Conservation (phyloP, 2,797 vertebrate genomes). For the Numenius phaeopus region DNA sequence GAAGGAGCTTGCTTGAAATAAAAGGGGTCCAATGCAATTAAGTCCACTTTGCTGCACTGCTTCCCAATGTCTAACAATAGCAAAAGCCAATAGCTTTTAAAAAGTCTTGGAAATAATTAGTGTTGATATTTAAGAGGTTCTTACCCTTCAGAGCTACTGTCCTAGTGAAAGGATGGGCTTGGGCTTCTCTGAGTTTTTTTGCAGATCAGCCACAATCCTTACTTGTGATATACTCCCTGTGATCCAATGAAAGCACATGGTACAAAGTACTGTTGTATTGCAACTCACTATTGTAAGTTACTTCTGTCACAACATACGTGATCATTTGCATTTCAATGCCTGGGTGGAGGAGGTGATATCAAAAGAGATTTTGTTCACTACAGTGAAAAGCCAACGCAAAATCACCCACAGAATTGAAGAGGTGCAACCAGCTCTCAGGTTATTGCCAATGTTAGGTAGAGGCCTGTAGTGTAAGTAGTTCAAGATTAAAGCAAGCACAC, state of each 20-base stretch:
- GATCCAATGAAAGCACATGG: neutral
- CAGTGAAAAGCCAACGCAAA: neutral
- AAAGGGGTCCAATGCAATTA: neutral
- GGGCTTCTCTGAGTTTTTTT: neutral
- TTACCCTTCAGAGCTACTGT: neutral
- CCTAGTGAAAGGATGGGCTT: neutral
- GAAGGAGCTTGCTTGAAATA: neutral
- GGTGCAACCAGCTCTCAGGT: neutral
- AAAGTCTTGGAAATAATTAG: neutral
- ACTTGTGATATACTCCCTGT: neutral
- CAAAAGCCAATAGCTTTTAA: neutral
- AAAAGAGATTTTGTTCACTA: neutral
- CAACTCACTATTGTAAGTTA: neutral
- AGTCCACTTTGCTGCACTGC: neutral
- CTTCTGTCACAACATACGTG: neutral
- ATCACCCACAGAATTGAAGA: neutral
- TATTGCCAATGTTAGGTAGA: neutral
- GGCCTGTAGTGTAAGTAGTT: neutral
- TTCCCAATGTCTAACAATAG: neutral
- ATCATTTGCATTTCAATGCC: neutral
- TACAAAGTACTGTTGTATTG: neutral
- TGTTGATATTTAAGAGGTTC: neutral
- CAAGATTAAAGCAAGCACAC: neutral
- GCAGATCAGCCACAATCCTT: neutral
- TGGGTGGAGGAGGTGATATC: neutral